Evolutionary conservation across 37 sponge, comb jelly and placozoan genomes (phyloP).

Genomic region (Amphimedon queenslandica): DNA sequence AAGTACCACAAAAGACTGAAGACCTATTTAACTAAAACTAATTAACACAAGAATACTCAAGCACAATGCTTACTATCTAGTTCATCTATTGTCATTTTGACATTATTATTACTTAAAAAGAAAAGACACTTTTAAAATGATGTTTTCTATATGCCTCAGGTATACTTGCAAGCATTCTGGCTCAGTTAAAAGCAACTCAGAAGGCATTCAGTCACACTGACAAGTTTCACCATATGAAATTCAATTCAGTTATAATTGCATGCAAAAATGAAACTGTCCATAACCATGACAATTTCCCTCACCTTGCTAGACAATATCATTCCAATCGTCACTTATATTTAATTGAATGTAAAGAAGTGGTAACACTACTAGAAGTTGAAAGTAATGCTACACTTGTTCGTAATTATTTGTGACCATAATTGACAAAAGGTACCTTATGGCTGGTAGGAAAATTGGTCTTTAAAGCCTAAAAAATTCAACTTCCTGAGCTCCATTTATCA

Average conservation of each 20-base stretch:
- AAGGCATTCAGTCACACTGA: constrained; percentile 6
- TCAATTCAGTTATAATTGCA: constrained; percentile 11
- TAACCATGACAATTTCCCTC: neutral
- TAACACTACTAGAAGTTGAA: constrained; percentile 13
- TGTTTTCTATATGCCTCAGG: neutral
- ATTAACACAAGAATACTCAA: too few species aligned
- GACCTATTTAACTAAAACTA: too few species aligned
- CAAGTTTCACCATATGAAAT: constrained; percentile 3
- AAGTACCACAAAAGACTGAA: too few species aligned
- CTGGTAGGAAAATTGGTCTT: too few species aligned
- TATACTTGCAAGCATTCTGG: neutral
- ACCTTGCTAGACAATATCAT: constrained; percentile 8
- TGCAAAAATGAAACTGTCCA: neutral
- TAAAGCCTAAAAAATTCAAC: too few species aligned
- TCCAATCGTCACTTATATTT: neutral
- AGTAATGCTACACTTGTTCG: constrained; percentile 5
- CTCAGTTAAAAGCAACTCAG: neutral
- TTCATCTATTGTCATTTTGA: too few species aligned
- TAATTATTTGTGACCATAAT: too few species aligned
- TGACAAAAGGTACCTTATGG: too few species aligned
- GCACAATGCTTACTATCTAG: too few species aligned
- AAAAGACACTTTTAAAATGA: neutral
- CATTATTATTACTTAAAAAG: too few species aligned
- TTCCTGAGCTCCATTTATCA: too few species aligned
- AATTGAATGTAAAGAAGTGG: constrained; percentile 9